Conservation (phyloP, 2,113 vertebrate genomes). For the Mobula birostris region DNA sequence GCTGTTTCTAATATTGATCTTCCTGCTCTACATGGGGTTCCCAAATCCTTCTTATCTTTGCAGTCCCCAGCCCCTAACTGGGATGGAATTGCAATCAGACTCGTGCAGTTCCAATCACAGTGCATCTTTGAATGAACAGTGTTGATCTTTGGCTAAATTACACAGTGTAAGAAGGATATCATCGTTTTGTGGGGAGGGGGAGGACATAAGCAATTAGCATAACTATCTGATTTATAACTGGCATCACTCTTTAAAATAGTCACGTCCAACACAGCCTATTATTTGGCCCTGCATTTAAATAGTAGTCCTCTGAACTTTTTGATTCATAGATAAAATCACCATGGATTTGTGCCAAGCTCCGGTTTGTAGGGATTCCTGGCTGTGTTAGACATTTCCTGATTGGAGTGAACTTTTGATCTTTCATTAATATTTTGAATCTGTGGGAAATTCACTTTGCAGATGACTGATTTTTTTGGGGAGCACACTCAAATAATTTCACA, state of each 20-base stretch:
- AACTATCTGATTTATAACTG: not conserved
- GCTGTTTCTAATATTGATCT: not conserved
- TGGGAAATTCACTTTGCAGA: not conserved
- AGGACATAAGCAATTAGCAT: not conserved
- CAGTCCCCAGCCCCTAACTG: too few species aligned
- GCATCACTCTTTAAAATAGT: not conserved
- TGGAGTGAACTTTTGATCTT: not conserved
- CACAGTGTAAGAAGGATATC: not conserved
- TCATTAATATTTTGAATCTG: not conserved
- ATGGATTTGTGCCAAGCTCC: not conserved
- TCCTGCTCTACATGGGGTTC: not conserved
- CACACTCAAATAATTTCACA: not conserved
- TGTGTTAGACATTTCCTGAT: not conserved
- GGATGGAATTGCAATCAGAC: not conserved
- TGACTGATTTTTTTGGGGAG: not conserved
- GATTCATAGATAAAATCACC: not conserved
- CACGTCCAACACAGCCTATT: not conserved
- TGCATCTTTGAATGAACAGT: not conserved
- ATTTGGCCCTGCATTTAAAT: not conserved
- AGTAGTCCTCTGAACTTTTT: not conserved
- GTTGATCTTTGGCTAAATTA: not conserved
- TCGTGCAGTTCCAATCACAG: not conserved
- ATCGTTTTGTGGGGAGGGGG: not conserved
- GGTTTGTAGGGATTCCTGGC: slow-evolving; percentile 25
- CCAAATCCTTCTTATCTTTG: not conserved